Base-by-base conservation (phyloP, 2,797 vertebrate species). In the Hyperoplus lanceolatus region DNA sequence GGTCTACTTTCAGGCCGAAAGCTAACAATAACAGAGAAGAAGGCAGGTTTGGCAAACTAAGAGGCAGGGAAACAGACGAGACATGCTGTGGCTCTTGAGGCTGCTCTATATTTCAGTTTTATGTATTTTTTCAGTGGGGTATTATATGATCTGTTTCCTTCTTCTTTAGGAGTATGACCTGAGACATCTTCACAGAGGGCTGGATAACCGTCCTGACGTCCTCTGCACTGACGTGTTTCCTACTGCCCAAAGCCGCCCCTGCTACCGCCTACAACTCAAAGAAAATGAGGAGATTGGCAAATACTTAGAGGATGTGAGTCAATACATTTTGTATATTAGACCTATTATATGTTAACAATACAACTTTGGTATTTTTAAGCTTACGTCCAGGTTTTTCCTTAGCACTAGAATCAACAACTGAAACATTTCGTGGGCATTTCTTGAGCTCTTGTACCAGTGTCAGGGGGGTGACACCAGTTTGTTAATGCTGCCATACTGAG, bases 251-350 rank as follows among this genome's bases (percentile, higher is more conserved):
- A 80, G 91, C 0, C 87, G 78, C 0, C 95, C 94, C 0, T 64
- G 85, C 75, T 96, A 96, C 86, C 90, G 88, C 11, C 92, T 91
- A 0, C 94, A 94, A 1, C 95, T 94, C 0, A 94, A 95, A 18
- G 94, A 90, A 79, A 94, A 94, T 0, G 94, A 96, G 0, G 96
- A 97, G 18, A 95, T 97, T 0, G 88, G 94, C 1, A 95, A 91
- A 82, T 96, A 96, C 75, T 96, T 97, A 4, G 88, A 92, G 0
- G 95, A 97, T 90, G 96, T 97, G 77, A 94, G 95, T 55, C 6
- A 57, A n/a, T 18, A 3, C 36, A 5, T 64, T 14, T 13, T 39
- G 8, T 16, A 16, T 10, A 8, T 53, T 2, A 48, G 14, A 39
- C n/a, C 5, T 11, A 5, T 18, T 8, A 2, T 16, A 18, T 8